Evolutionary conservation across 2,797 vertebrate species (phyloP).

Genomic region (Eospalax fontanierii): DNA sequence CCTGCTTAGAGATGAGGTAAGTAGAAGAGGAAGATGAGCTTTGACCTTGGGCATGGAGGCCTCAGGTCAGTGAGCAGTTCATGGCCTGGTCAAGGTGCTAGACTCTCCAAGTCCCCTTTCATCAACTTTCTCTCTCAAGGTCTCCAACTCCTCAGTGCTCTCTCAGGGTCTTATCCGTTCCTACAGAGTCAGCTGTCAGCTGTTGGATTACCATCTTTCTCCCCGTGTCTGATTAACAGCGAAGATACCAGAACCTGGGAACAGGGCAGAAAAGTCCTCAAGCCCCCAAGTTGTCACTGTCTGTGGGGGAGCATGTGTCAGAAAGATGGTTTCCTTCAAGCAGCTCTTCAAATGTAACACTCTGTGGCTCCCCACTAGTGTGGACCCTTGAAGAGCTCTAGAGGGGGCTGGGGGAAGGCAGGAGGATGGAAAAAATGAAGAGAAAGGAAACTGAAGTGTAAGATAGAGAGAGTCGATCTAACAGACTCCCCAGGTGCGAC

Average conservation of each 20-base stretch:
- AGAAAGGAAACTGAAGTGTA: conserved; percentile 68
- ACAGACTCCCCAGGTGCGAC: conserved; percentile 62
- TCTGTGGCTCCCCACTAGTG: not conserved
- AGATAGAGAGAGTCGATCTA: conserved; percentile 26
- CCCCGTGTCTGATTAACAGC: not conserved
- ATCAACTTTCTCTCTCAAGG: not conserved
- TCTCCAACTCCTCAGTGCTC: not conserved
- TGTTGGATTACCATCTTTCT: not conserved
- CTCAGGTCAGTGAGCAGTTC: not conserved
- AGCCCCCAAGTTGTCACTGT: not conserved
- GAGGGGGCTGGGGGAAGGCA: conserved; percentile 17
- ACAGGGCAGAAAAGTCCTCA: not conserved
- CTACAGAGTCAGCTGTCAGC: not conserved
- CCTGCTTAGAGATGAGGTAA: not conserved
- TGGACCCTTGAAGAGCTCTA: conserved; percentile 49
- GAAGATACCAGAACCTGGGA: not conserved
- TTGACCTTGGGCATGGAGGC: not conserved
- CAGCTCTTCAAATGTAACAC: not conserved
- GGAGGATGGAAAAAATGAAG: conserved; percentile 75
- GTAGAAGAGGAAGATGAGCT: not conserved
- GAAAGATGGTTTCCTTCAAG: not conserved
- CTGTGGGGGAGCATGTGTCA: not conserved
- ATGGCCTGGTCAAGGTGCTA: not conserved
- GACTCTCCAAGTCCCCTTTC: not conserved
- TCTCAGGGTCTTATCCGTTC: not conserved